Percentiles rank a stretch among this genome's conserved stretches.
These are phyloP conservation scores for Macquaria ambigua DNA, from an alignment of 2,113 vertebrate species.

Conservation along the genomic window DNA sequence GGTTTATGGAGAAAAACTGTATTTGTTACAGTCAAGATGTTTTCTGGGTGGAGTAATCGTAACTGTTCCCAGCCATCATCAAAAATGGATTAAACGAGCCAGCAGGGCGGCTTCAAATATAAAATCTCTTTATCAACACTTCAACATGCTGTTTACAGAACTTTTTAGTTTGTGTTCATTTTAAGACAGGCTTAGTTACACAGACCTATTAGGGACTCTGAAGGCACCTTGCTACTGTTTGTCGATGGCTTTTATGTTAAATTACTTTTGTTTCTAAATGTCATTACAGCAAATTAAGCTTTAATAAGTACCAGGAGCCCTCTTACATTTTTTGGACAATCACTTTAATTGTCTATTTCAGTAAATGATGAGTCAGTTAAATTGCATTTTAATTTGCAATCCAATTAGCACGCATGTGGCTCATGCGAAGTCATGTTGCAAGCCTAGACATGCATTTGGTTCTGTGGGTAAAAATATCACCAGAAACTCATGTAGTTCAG, in stretches of 20 bases:
- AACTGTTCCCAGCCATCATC: no score
- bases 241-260: neutral
- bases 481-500: neutral
- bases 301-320: neutral
- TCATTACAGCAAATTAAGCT: neutral
- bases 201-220: no score
- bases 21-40: neutral
- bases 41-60: neutral
- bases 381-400: constrained; percentile 4
- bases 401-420: neutral
- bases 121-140: no score
- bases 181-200: no score
- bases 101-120: no score
- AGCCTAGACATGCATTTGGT: neutral
- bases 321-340: neutral
- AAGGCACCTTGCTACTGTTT: neutral
- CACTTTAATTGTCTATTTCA: neutral
- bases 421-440: neutral
- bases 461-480: neutral
- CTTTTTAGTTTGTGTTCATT: no score
- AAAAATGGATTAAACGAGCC: no score
- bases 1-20: neutral
- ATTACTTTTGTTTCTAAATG: neutral
- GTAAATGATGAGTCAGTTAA: constrained; percentile 8
- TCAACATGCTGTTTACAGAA: no score